Evolutionary conservation across 2,113 vertebrate species (phyloP).

Genomic region (Sprattus sprattus): DNA sequence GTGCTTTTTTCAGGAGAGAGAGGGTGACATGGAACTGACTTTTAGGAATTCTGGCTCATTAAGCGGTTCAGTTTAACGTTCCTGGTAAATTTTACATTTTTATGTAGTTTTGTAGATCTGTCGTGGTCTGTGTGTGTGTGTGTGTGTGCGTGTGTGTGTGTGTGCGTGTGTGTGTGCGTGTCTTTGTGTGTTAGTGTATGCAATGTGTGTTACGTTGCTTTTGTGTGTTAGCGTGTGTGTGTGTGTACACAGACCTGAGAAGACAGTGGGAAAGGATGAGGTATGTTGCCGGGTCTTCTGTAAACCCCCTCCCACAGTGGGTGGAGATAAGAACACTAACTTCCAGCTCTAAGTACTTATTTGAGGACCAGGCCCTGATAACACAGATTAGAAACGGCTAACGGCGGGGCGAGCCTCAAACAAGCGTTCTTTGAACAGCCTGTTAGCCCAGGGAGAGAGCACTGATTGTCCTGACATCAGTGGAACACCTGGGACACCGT

Average conservation of each 20-base stretch:
- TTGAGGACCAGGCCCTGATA: slow-evolving; percentile 41
- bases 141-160: not conserved
- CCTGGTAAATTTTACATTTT: not conserved
- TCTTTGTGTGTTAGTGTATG: not conserved
- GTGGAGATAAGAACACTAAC: slow-evolving; percentile 36
- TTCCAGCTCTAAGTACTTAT: slow-evolving; percentile 23
- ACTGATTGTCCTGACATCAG: slow-evolving; percentile 21
- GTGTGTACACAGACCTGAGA: not conserved
- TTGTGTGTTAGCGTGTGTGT: not conserved
- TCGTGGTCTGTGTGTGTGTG: not conserved
- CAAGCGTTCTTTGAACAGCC: slow-evolving; percentile 29
- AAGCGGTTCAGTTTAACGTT: not conserved
- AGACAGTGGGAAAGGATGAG: slow-evolving; percentile 12
- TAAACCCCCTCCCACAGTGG: slow-evolving; percentile 38
- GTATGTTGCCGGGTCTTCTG: slow-evolving; percentile 42
- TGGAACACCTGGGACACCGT: slow-evolving; percentile 22
- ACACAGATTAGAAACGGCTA: slow-evolving; percentile 37
- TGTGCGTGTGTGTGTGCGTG: not conserved
- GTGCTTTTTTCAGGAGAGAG: not conserved
- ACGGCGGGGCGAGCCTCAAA: slow-evolving; percentile 33
- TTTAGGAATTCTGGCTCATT: slow-evolving; percentile 13
- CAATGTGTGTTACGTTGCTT: not conserved
- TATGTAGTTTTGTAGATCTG: not conserved
- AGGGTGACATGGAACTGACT: not conserved
- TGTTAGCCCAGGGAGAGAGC: slow-evolving; percentile 5